phyloP scores from a whole-genome alignment of 2,888 invertebrate genomes.

The Nasonia oneida region DNA sequence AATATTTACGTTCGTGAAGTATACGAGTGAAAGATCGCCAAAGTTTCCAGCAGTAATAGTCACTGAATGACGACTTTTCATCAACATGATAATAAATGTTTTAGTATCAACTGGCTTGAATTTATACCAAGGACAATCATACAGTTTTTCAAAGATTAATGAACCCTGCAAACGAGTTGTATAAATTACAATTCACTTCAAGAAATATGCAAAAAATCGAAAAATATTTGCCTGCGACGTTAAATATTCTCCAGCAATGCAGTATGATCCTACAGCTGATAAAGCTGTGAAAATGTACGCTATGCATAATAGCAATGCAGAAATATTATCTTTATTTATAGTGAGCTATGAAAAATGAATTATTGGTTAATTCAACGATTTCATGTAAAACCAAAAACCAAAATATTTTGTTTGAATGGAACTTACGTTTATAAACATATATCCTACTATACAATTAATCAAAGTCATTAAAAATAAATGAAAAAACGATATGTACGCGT shows the following conservation, averaged over 20 bases:
- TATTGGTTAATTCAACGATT: too few species aligned
- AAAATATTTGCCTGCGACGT: conserved; percentile 30
- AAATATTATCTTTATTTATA: conserved; percentile 8
- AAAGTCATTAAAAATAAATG: conserved; percentile 65
- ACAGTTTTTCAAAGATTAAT: conserved; percentile 20
- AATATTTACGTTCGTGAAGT: conserved; percentile 33
- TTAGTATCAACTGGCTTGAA: conserved; percentile 32
- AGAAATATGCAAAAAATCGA: not conserved
- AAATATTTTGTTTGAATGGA: not conserved
- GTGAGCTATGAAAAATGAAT: not conserved
- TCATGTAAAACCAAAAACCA: not conserved
- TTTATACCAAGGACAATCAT: conserved; percentile 42
- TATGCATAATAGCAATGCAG: conserved; percentile 31
- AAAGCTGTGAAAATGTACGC: conserved; percentile 23
- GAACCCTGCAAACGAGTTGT: conserved; percentile 35
- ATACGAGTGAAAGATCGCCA: conserved; percentile 30
- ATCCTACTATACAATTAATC: conserved; percentile 65
- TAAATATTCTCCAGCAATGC: conserved; percentile 50
- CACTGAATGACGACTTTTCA: conserved; percentile 34
- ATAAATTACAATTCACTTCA: not conserved
- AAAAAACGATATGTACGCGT: conserved; percentile 63
- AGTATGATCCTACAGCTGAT: conserved; percentile 38
- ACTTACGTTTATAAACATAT: conserved; percentile 64
- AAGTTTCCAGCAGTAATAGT: conserved; percentile 38
- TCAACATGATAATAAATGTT: conserved; percentile 41